Evolutionary conservation across 2,888 invertebrate genomes (phyloP), one percentile per base, ranked within the genome.

Genomic region (Watsonalla cultraria): DNA sequence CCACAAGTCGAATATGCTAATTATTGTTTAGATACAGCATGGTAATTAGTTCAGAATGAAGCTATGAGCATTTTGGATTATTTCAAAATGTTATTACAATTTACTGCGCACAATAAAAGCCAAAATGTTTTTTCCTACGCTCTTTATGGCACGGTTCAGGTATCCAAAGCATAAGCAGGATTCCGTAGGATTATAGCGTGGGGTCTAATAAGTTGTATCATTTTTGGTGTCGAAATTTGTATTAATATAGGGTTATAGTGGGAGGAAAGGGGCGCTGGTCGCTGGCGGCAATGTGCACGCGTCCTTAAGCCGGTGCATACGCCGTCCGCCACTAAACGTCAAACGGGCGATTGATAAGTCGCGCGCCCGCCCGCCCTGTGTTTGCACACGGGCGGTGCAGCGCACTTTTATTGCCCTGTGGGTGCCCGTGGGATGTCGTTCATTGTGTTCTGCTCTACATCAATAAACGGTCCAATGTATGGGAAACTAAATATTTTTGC

Each of bases 301-400:
- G 78, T 55, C 76, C 55, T 55, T 84, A 85, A 87, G 82, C 85
- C 76, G 54, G 53, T 57, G 65, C 76, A 65, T 63, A 56, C 78
- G 78, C 63, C 78, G 58, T 58, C 66, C 76, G 76, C 83, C 84
- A 82, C 83, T 83, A 83, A 84, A 84, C 76, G 85, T 84, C 84
- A 85, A 81, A 76, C 76, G 73, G 62, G 61, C 69, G 80, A 82
- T 81, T 84, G 85, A 87, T 84, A 83, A 82, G 80, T 80, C 76
- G 73, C 68, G 66, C 61, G 42, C 42, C 56, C 42, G 46, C 42
- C 47, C 45, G 46, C n/a, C 61, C 56, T 57, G 47, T 52, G 70
- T 69, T 87, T 88, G 78, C 84, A 59, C 65, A 66, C 66, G 62
- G 62, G 64, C 62, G 56, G 57, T 54, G 52, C 59, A 52, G 60